Conservation (phyloP, 2,888 invertebrate genomes). For the Chorisops tibialis region DNA sequence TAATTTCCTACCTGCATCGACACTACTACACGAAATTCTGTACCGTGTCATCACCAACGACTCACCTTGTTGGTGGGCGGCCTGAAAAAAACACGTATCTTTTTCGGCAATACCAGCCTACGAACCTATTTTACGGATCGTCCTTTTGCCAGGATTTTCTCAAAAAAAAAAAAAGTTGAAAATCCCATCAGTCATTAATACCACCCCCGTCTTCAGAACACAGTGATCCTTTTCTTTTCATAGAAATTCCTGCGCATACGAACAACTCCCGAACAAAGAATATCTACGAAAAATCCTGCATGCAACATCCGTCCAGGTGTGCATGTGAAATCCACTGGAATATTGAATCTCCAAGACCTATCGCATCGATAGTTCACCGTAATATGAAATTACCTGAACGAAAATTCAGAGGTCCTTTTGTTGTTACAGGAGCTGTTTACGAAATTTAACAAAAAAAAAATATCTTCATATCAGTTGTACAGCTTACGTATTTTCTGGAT, state of each 20-base stretch:
- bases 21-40: constrained; percentile 4
- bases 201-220: not conserved
- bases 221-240: constrained; percentile 19
- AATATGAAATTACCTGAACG: constrained; percentile 15
- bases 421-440: not conserved
- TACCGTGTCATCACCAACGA: not conserved
- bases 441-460: not conserved
- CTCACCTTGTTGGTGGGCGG: constrained; percentile 6
- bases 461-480: constrained; percentile 4
- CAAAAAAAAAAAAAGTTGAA: not conserved
- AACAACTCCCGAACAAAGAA: constrained; percentile 23
- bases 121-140: not conserved
- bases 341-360: constrained; percentile 5
- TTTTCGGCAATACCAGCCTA: constrained; percentile 1
- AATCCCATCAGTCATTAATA: constrained; percentile 18
- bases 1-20: not conserved
- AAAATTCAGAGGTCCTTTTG: constrained; percentile 5
- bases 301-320: constrained; percentile 32
- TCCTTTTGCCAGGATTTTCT: constrained; percentile 4
- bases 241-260: constrained; percentile 11
- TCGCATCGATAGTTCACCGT: constrained; percentile 1
- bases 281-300: constrained; percentile 7
- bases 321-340: constrained; percentile 25
- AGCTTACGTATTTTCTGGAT: not conserved
- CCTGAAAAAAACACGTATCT: constrained; percentile 5